Evolutionary conservation across 2,888 invertebrate species (phyloP).

Genomic region (Anoplius nigerrimus): DNA sequence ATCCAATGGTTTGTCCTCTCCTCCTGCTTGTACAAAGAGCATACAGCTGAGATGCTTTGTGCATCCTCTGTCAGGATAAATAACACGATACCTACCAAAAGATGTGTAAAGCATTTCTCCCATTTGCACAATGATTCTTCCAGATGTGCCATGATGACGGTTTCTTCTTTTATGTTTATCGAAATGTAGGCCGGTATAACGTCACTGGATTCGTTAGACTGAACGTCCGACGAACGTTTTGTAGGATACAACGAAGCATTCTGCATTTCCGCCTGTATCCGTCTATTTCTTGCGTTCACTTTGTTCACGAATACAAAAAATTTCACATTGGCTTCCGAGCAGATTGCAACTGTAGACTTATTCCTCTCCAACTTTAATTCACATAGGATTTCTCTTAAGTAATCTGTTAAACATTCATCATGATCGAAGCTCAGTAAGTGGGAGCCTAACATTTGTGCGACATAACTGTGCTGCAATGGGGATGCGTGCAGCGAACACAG

Average conservation of each 20-base stretch:
- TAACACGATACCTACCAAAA: slow-evolving; percentile 53
- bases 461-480: slow-evolving; percentile 51
- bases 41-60: slow-evolving; percentile 8
- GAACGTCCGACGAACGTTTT: slow-evolving; percentile 28
- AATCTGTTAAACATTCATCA: slow-evolving; percentile 39
- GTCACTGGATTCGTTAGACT: slow-evolving; percentile 39
- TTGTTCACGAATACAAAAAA: slow-evolving; percentile 61
- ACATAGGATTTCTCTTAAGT: slow-evolving; percentile 45
- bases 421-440: slow-evolving; percentile 55
- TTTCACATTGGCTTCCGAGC: slow-evolving; percentile 60
- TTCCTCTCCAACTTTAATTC: slow-evolving; percentile 41
- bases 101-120: slow-evolving; percentile 48
- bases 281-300: slow-evolving; percentile 39
- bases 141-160: slow-evolving; percentile 48
- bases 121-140: slow-evolving; percentile 56
- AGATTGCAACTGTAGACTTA: slow-evolving; percentile 33
- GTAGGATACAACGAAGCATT: slow-evolving; percentile 43
- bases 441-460: slow-evolving; percentile 59
- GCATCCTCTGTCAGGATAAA: no score
- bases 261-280: slow-evolving; percentile 59
- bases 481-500: slow-evolving; percentile 50
- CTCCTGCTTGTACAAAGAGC: slow-evolving; percentile 41
- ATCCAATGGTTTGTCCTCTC: slow-evolving; percentile 53
- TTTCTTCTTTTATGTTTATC: slow-evolving; percentile 64
- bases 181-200: slow-evolving; percentile 66